Conservation (phyloP, 2,888 invertebrate species). For the Dione juno region DNA sequence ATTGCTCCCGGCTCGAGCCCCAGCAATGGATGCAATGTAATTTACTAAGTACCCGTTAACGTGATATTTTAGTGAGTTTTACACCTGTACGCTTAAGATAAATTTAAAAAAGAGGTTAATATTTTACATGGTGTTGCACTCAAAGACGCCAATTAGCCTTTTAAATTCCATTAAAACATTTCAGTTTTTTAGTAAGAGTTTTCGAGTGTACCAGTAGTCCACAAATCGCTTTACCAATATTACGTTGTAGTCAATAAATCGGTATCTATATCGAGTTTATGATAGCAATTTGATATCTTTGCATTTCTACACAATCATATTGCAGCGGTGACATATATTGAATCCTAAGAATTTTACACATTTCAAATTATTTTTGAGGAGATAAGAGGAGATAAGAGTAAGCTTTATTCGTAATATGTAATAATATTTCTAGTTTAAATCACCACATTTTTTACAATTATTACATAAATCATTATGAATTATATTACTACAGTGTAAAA, state of each 20-base stretch:
- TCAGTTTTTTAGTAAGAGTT: not conserved
- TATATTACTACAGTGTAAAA: too few relatives aligned
- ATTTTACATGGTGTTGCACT: not conserved
- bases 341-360: not conserved
- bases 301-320: not conserved
- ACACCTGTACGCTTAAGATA: conserved; percentile 40
- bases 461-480: too few relatives aligned
- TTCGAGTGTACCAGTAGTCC: not conserved
- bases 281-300: not conserved
- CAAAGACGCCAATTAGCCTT: not conserved
- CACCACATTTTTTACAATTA: too few relatives aligned
- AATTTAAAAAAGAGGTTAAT: conserved; percentile 13
- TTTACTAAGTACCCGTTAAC: conserved; percentile 57
- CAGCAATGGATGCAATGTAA: conserved; percentile 66
- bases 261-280: not conserved
- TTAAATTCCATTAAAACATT: not conserved
- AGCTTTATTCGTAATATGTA: too few relatives aligned
- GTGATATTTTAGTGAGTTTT: conserved; percentile 47
- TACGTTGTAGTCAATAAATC: not conserved
- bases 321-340: not conserved
- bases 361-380: too few relatives aligned
- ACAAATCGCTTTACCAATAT: not conserved
- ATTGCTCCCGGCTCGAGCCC: conserved; percentile 62
- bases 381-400: too few relatives aligned
- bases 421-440: too few relatives aligned